A percentile compares a stretch with the other conserved stretches of the same genome.
phyloP scores from a whole-genome alignment of 2,797 vertebrate species.

The Alcedo atthis region DNA sequence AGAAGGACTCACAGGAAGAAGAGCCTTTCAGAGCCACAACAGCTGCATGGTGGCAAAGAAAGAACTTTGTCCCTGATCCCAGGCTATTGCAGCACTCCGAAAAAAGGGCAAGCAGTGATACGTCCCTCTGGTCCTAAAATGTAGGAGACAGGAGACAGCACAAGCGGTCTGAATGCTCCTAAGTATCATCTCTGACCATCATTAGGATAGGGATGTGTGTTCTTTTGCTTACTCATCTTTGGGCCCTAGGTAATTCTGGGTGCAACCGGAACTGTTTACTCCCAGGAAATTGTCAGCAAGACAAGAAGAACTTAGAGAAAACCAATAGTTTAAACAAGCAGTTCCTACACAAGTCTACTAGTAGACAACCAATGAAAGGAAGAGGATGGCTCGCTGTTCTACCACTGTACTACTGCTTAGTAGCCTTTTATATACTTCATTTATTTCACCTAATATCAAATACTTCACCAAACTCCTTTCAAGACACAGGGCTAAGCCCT shows the following conservation, averaged over 20 bases:
- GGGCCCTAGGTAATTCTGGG: neutral
- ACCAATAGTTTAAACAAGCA: neutral
- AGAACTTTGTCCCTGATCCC: neutral
- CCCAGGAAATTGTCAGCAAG: neutral
- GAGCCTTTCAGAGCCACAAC: neutral
- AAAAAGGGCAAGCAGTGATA: neutral
- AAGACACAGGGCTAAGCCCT: neutral
- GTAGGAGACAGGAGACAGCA: neutral
- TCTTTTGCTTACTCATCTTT: neutral
- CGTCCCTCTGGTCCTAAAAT: neutral
- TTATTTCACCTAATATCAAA: neutral
- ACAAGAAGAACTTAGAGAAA: neutral
- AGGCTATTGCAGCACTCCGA: neutral
- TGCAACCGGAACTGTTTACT: neutral
- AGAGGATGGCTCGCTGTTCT: neutral
- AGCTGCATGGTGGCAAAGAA: slow-evolving; percentile 11
- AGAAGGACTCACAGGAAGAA: neutral
- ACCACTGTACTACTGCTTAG: neutral
- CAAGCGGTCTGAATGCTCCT: neutral
- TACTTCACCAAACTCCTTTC: neutral
- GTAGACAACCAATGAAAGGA: neutral
- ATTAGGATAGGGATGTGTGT: rapidly evolving
- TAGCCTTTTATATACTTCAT: neutral
- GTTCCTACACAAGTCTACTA: neutral
- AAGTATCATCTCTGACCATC: neutral